Percentiles rank a stretch among this genome's conserved stretches.
Conservation (phyloP, 2,113 vertebrate genomes). For the Gila orcuttii region DNA sequence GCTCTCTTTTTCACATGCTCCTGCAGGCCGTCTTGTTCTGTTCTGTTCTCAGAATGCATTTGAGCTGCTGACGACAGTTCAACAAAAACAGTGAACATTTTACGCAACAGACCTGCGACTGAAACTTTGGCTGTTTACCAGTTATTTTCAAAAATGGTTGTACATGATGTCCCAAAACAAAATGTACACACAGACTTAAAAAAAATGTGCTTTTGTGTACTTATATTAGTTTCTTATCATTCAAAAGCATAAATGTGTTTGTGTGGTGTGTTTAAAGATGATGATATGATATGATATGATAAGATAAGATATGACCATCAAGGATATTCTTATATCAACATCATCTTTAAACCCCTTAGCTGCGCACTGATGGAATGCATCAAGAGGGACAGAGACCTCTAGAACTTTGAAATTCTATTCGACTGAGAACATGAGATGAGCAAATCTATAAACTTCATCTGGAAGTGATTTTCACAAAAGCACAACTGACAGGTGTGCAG, state of each 20-base stretch:
- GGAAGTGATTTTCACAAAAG: constrained; percentile 46
- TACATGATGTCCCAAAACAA: constrained; percentile 13
- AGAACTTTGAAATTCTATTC: background rate
- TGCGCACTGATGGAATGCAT: background rate
- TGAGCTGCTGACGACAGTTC: background rate
- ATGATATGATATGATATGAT: too few relatives aligned
- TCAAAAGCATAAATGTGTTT: background rate
- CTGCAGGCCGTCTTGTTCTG: constrained; percentile 22
- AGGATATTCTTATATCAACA: background rate
- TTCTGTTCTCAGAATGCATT: constrained; percentile 16
- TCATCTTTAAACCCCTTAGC: background rate
- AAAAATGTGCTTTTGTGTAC: background rate
- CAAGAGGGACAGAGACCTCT: background rate
- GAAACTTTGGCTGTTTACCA: constrained; percentile 12
- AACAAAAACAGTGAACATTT: constrained; percentile 7
- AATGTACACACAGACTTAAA: background rate
- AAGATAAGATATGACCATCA: background rate
- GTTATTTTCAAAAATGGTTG: background rate
- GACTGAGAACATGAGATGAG: constrained; percentile 1
- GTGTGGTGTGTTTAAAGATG: background rate
- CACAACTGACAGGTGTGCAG: constrained; percentile 37
- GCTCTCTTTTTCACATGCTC: constrained; percentile 41
- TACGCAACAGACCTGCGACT: background rate
- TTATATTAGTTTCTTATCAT: background rate
- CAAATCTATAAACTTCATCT: constrained; percentile 30